Percentiles rank a stretch among this genome's conserved stretches.
Conservation (phyloP, 2,888 invertebrate genomes). For the Andrena praecox region DNA sequence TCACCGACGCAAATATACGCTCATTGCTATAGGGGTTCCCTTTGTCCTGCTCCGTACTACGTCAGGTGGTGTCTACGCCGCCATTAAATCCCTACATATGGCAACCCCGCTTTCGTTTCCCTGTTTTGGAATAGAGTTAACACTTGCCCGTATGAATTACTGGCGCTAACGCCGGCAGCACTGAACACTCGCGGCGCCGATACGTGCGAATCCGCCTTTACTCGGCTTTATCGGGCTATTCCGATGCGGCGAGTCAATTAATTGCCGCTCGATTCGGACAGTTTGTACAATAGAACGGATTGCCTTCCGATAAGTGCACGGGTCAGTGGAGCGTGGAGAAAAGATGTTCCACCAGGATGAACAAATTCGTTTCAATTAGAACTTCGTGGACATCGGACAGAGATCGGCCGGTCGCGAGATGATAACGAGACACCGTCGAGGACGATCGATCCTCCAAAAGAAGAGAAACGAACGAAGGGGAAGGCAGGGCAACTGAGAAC, state of each 20-base stretch:
- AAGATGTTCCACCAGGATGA: neutral
- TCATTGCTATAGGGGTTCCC: too few relatives aligned
- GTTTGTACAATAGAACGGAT: neutral
- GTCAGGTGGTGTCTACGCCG: too few relatives aligned
- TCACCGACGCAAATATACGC: too few relatives aligned
- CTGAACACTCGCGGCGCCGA: too few relatives aligned
- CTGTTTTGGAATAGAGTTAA: too few relatives aligned
- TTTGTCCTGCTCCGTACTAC: too few relatives aligned
- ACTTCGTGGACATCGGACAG: neutral
- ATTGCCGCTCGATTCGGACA: neutral
- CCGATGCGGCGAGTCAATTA: neutral
- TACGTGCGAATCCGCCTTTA: neutral
- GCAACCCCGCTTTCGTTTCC: too few relatives aligned
- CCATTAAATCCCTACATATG: too few relatives aligned
- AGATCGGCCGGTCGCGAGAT: neutral
- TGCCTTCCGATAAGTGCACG: neutral
- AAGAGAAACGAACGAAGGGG: neutral
- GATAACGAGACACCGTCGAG: neutral
- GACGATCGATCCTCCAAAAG: neutral
- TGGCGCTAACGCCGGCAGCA: too few relatives aligned
- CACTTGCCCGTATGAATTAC: too few relatives aligned
- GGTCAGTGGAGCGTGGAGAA: neutral
- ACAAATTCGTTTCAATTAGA: slow-evolving; percentile 1
- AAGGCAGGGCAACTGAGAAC: slow-evolving; percentile 48
- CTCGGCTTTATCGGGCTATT: slow-evolving; percentile 2